Conservation (phyloP, 2,888 invertebrate species). For the Sinelater perroti region DNA sequence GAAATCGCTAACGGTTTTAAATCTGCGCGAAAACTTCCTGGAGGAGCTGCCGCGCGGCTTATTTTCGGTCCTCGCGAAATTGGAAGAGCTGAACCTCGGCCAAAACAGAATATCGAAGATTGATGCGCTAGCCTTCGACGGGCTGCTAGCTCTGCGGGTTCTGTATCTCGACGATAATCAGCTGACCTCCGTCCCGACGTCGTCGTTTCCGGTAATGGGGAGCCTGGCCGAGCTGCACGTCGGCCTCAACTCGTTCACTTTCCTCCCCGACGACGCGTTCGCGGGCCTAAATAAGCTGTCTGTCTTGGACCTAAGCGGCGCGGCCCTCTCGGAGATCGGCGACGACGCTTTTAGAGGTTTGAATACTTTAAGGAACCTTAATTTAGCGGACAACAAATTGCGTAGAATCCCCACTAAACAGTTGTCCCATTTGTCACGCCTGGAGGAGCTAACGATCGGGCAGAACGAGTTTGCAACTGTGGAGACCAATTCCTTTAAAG, state of each 20-base stretch:
- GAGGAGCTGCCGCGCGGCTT: constrained; percentile 79
- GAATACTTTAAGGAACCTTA: constrained; percentile 77
- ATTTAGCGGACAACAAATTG: constrained; percentile 82
- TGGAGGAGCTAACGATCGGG: constrained; percentile 84
- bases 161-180: constrained; percentile 87
- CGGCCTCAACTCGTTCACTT: constrained; percentile 82
- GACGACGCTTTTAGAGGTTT: constrained; percentile 79
- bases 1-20: constrained; percentile 79
- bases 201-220: constrained; percentile 75
- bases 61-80: constrained; percentile 76
- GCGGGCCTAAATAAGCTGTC: constrained; percentile 77
- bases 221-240: constrained; percentile 85
- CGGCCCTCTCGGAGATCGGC: constrained; percentile 81
- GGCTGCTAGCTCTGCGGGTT: constrained; percentile 77
- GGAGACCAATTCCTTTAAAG: constrained; percentile 78
- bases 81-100: constrained; percentile 87
- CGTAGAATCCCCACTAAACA: constrained; percentile 79
- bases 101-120: constrained; percentile 85
- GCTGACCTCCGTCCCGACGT: constrained; percentile 78
- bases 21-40: constrained; percentile 81
- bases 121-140: constrained; percentile 79
- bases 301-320: constrained; percentile 81
- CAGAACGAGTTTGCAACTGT: constrained; percentile 81
- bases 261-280: constrained; percentile 80
- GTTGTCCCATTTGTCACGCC: constrained; percentile 72